Evolutionary conservation across 2,113 vertebrate species (phyloP).

Genomic region (Mormyrus iriodes): DNA sequence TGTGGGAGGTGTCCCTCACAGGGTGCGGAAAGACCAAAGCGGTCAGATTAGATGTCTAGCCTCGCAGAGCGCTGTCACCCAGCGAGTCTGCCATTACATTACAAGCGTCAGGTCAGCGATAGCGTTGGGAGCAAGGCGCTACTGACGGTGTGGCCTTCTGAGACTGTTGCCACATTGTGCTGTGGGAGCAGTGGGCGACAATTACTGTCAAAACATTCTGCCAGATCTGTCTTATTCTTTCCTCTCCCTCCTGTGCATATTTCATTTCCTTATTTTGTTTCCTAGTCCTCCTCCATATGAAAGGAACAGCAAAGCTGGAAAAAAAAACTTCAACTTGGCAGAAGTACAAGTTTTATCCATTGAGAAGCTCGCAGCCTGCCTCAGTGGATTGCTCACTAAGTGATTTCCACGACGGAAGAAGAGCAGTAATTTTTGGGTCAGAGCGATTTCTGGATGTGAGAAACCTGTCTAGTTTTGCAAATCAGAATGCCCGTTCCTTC

Average conservation of each 20-base stretch:
- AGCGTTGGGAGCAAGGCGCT: neutral
- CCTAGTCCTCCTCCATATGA: neutral
- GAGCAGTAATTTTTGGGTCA: neutral
- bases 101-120: neutral
- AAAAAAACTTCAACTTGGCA: neutral
- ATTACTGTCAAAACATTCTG: slow-evolving; percentile 16
- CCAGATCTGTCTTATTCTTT: slow-evolving; percentile 5
- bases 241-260: neutral
- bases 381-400: neutral
- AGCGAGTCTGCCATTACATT: neutral
- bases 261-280: slow-evolving; percentile 17
- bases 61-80: neutral
- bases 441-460: neutral
- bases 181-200: neutral
- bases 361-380: neutral
- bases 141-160: neutral
- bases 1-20: neutral
- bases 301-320: neutral
- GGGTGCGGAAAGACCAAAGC: neutral
- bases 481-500: neutral
- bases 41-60: neutral
- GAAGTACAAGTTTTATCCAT: neutral
- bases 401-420: neutral
- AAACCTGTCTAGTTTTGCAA: neutral
- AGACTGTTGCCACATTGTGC: neutral